These are phyloP conservation scores for Muntiacus muntjak DNA, from an alignment of 2,113 vertebrate genomes.

Conservation along the genomic window DNA sequence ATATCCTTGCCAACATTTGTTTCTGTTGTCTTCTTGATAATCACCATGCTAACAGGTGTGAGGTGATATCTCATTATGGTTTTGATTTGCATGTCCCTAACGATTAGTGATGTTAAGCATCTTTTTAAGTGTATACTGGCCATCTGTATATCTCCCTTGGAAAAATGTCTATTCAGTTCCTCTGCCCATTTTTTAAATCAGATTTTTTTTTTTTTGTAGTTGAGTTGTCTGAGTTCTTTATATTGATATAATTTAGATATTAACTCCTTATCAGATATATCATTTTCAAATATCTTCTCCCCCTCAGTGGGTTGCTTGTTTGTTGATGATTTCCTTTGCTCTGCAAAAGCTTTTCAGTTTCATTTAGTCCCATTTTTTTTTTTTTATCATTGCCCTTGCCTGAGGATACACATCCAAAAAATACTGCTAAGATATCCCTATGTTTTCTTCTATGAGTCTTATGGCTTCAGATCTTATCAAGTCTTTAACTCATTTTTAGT, in stretches of 20 bases:
- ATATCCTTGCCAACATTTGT: background rate
- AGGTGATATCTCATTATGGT: background rate
- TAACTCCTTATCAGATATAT: background rate
- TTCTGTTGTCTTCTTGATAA: background rate
- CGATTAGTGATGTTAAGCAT: background rate
- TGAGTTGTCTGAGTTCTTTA: background rate
- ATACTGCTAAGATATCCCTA: background rate
- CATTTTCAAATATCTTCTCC: background rate
- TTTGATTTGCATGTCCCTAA: background rate
- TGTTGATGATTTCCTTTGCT: background rate
- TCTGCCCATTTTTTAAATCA: background rate
- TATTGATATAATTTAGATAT: background rate
- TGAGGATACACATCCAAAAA: background rate
- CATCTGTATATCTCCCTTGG: background rate
- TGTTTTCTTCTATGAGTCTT: background rate
- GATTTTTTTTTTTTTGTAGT: background rate
- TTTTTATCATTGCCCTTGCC: background rate
- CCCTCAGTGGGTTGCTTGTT: background rate
- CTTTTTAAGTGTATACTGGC: background rate
- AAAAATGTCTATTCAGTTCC: background rate
- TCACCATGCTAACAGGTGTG: background rate
- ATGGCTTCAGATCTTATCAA: background rate
- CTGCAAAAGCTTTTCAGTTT: background rate
- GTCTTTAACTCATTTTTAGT: background rate
- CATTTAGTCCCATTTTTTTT: background rate